These are phyloP conservation scores for Dromaius novaehollandiae DNA, from an alignment of 2,113 vertebrate genomes.

Conservation along the genomic window DNA sequence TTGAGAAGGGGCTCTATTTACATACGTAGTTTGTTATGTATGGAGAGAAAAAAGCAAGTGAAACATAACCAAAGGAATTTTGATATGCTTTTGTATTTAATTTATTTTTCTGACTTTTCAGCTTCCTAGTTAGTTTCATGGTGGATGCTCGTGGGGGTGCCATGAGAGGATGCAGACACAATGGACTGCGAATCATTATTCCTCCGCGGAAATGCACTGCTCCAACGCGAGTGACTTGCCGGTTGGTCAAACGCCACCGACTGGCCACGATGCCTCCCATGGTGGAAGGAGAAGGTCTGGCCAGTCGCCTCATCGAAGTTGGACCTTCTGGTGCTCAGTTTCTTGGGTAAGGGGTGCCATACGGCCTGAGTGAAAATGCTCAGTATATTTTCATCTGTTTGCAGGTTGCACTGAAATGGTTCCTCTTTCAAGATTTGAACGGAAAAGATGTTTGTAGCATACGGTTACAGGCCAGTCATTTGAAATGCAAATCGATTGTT, in stretches of 20 bases:
- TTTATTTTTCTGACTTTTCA: conserved; percentile 64
- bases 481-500: background rate
- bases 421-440: background rate
- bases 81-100: background rate
- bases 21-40: background rate
- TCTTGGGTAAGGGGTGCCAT: conserved; percentile 89
- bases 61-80: background rate
- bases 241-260: conserved; percentile 94
- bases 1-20: background rate
- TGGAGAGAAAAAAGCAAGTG: background rate
- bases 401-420: background rate
- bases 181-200: conserved; percentile 94
- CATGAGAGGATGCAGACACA: conserved; percentile 96
- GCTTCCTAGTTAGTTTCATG: conserved; percentile 99
- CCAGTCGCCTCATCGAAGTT: conserved; percentile 94
- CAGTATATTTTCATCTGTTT: background rate
- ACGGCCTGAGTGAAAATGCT: background rate
- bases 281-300: conserved; percentile 95
- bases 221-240: conserved; percentile 94
- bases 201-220: conserved; percentile 95
- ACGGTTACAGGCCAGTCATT: background rate
- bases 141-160: conserved; percentile 97
- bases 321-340: conserved; percentile 97
- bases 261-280: conserved; percentile 97
- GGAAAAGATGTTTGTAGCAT: background rate